These are phyloP conservation scores for Formicarius rufipectus DNA, from an alignment of 2,113 vertebrate species.

Conservation along the genomic window DNA sequence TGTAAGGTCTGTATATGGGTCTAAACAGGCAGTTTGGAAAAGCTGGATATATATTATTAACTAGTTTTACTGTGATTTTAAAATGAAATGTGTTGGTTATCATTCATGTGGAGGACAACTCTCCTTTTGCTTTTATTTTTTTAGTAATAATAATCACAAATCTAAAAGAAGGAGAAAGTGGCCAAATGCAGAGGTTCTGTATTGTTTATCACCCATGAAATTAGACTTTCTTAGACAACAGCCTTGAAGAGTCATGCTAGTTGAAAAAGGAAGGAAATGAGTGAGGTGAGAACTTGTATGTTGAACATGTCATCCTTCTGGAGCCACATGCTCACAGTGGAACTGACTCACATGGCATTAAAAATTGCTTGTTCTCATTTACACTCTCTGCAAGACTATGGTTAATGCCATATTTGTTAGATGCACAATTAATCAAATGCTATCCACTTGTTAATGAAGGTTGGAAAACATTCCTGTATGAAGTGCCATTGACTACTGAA, in stretches of 20 bases:
- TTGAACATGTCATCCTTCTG: neutral
- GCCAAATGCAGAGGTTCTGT: neutral
- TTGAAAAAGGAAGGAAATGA: constrained; percentile 12
- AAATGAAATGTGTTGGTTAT: neutral
- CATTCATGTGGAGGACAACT: neutral
- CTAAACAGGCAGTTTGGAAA: neutral
- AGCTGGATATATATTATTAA: neutral
- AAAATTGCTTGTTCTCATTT: constrained; percentile 7
- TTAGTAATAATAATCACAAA: neutral
- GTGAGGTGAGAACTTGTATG: neutral
- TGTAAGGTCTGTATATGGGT: neutral
- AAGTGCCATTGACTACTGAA: neutral
- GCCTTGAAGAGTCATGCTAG: neutral
- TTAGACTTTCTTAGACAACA: neutral
- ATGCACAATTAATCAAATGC: neutral
- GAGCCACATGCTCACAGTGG: neutral
- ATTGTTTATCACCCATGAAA: neutral
- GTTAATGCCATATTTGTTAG: neutral
- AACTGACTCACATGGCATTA: constrained; percentile 50
- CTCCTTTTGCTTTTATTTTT: no score
- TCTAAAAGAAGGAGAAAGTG: neutral
- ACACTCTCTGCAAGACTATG: neutral
- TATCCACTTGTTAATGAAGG: neutral
- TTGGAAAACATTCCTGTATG: neutral
- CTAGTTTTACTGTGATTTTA: neutral